These are phyloP conservation scores for Pimpla rufipes DNA, from an alignment of 2,888 invertebrate species.

Conservation along the genomic window DNA sequence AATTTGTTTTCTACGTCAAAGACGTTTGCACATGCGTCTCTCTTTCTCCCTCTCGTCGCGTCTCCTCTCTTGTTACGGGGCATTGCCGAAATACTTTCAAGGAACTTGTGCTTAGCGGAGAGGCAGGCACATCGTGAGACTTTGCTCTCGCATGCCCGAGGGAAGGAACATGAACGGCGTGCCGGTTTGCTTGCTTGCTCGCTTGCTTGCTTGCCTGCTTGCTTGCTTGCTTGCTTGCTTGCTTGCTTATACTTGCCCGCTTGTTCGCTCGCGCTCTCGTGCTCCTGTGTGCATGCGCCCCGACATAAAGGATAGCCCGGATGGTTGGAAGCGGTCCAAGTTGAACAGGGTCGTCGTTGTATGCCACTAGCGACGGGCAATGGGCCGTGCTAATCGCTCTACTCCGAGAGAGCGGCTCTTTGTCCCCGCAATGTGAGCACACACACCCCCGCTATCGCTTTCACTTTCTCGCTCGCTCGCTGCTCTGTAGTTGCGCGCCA, in stretches of 20 bases:
- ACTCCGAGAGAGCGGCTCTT: slow-evolving; percentile 72
- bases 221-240: slow-evolving; percentile 58
- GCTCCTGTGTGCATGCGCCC: slow-evolving; percentile 55
- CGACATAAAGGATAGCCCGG: slow-evolving; percentile 78
- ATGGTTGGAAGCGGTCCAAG: slow-evolving; percentile 82
- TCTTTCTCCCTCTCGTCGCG: neutral
- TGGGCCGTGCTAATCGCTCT: slow-evolving; percentile 84
- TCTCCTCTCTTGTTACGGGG: slow-evolving; percentile 37
- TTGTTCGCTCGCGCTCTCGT: slow-evolving; percentile 56
- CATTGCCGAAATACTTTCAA: slow-evolving; percentile 70
- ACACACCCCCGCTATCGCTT: slow-evolving; percentile 50
- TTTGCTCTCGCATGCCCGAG: slow-evolving; percentile 48
- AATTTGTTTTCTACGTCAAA: neutral
- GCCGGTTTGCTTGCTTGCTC: slow-evolving; percentile 61
- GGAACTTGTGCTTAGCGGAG: slow-evolving; percentile 67
- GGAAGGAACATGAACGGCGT: slow-evolving; percentile 63
- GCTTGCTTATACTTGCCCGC: slow-evolving; percentile 57
- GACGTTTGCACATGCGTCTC: slow-evolving; percentile 21
- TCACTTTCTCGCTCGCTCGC: slow-evolving; percentile 46
- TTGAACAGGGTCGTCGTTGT: slow-evolving; percentile 82
- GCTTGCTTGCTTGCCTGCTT: slow-evolving; percentile 58
- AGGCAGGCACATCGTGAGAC: slow-evolving; percentile 62
- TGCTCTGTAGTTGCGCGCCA: slow-evolving; percentile 46
- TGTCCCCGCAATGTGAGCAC: slow-evolving; percentile 65
- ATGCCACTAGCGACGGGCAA: slow-evolving; percentile 80